Percentiles rank a stretch among this genome's conserved stretches.
Conservation (phyloP, 2,113 vertebrate genomes). For the Odocoileus virginianus region DNA sequence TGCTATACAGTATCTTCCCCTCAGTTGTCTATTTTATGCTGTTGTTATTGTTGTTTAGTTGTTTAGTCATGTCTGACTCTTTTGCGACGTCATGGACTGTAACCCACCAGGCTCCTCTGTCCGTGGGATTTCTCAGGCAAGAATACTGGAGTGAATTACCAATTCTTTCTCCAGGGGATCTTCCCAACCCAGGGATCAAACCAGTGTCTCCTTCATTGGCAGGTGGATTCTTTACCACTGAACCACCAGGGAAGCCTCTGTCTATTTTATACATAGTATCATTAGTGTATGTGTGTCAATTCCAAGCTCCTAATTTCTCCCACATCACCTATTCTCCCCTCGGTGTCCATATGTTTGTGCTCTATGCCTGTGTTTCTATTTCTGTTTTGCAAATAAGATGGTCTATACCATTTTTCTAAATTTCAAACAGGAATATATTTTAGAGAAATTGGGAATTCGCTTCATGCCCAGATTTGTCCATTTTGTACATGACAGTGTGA, state of each 20-base stretch:
- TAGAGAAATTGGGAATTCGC: slow-evolving; percentile 81
- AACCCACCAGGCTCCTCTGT: neutral
- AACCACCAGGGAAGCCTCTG: neutral
- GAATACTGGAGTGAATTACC: neutral
- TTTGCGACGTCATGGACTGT: neutral
- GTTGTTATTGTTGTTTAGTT: neutral
- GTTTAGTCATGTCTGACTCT: neutral
- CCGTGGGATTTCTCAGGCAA: neutral
- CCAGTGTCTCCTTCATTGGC: neutral
- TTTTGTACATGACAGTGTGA: slow-evolving; percentile 27
- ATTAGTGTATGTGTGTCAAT: neutral
- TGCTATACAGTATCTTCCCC: neutral
- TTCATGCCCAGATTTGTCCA: slow-evolving; percentile 74
- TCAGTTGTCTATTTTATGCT: neutral
- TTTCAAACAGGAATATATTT: slow-evolving; percentile 73
- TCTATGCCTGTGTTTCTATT: neutral
- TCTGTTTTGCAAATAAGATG: neutral
- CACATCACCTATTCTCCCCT: neutral
- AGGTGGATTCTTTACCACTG: neutral
- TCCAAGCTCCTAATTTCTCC: neutral
- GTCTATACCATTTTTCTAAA: neutral
- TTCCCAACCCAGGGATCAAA: neutral
- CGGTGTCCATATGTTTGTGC: neutral
- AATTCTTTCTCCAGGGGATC: neutral
- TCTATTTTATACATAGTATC: neutral